Percentiles rank a stretch among this genome's conserved stretches.
phyloP scores from a whole-genome alignment of 2,888 invertebrate genomes.

The Hipparchia semele region DNA sequence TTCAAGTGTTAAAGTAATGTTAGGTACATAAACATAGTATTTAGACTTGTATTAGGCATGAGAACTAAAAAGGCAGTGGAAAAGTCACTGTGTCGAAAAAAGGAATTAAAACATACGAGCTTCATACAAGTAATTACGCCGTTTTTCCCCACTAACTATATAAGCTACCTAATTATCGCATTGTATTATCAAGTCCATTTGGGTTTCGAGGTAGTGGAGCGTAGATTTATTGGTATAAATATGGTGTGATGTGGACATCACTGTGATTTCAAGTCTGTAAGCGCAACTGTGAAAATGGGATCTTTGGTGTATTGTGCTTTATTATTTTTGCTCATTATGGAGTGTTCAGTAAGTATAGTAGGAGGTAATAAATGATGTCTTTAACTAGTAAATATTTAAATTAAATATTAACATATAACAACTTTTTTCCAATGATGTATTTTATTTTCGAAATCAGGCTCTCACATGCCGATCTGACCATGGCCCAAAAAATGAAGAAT shows the following conservation, averaged over 20 bases:
- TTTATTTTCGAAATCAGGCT: conserved; percentile 55
- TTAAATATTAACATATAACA: no score
- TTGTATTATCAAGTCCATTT: conserved; percentile 14
- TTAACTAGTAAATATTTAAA: background rate
- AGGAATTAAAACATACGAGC: background rate
- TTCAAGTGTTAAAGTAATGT: no score
- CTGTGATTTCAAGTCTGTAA: conserved; percentile 7
- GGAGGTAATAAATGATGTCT: background rate
- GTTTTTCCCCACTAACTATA: conserved; percentile 16
- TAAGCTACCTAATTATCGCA: conserved; percentile 12
- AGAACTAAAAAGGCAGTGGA: background rate
- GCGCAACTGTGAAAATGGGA: conserved; percentile 25
- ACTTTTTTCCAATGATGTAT: background rate
- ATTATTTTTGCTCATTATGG: conserved; percentile 50
- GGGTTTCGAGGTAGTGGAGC: conserved; percentile 24
- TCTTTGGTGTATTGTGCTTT: conserved; percentile 42
- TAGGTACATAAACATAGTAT: no score
- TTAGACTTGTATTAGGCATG: no score
- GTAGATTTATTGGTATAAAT: conserved; percentile 26
- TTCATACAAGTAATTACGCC: background rate
- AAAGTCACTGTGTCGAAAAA: background rate
- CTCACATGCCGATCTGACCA: conserved; percentile 84
- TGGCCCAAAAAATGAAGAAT: conserved; percentile 82
- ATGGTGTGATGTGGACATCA: background rate
- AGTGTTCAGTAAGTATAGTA: conserved; percentile 56